phyloP scores from a whole-genome alignment of 2,797 vertebrate genomes.

The Anguilla marmorata region DNA sequence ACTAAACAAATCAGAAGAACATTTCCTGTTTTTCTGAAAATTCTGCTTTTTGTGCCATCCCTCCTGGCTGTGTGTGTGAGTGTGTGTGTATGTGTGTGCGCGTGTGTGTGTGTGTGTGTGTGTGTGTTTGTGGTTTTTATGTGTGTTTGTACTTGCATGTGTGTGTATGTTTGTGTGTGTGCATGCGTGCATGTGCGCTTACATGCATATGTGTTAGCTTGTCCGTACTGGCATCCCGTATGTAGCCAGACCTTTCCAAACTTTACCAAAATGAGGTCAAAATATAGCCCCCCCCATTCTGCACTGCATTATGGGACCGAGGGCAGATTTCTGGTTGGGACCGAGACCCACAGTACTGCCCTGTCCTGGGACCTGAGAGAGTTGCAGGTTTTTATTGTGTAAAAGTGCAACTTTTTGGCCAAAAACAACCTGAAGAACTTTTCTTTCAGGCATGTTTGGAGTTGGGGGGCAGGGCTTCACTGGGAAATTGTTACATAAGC shows the following conservation, averaged over 20 bases:
- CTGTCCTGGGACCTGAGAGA: not conserved
- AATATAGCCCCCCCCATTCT: too few relatives aligned
- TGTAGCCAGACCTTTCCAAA: too few relatives aligned
- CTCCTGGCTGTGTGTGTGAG: not conserved
- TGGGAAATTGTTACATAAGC: conserved; percentile 48
- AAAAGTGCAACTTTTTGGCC: not conserved
- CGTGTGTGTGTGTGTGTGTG: not conserved
- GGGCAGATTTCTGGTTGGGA: too few relatives aligned
- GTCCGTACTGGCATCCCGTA: too few relatives aligned
- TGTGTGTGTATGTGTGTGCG: not conserved
- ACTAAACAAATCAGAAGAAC: too few relatives aligned
- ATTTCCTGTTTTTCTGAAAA: not conserved
- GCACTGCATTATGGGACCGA: too few relatives aligned
- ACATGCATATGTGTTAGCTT: too few relatives aligned
- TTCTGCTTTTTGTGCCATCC: not conserved
- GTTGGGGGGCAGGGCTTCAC: not conserved
- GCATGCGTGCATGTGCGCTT: too few relatives aligned
- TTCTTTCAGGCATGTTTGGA: not conserved
- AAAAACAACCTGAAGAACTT: not conserved
- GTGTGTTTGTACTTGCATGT: not conserved
- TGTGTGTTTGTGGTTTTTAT: not conserved
- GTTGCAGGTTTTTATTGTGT: not conserved
- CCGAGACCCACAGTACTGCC: too few relatives aligned
- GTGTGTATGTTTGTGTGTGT: too few relatives aligned
- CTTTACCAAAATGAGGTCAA: too few relatives aligned